Base-by-base conservation (phyloP, 2,113 vertebrate species). In the Conger conger region DNA sequence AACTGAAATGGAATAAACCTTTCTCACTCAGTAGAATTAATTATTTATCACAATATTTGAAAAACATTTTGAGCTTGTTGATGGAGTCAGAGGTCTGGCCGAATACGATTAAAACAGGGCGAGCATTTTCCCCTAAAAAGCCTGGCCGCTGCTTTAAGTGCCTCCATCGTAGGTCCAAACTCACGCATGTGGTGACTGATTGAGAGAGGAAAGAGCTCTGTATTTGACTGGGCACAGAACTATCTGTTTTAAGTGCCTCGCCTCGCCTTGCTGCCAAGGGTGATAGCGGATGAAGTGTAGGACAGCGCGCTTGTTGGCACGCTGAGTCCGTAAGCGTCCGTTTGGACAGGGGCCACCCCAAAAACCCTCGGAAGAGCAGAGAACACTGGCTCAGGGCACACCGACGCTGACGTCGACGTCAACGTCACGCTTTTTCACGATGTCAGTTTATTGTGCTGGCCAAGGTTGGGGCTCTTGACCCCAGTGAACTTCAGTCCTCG, bases 141-240 rank as follows among this genome's bases (percentile, higher is more conserved):
- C 40, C 40, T 42, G 5, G 18, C 54, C 16, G 54, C 54, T 57
- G 54, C 15, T 20, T 57, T 57, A 57, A 20, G 54, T 68, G 60
- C n/a, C 60, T n/a, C 60, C 60, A 3, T n/a, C 15, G 90, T 91
- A 92, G 90, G 92, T 94, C 92, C 93, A 94, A 93, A 94, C 93
- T 94, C 90, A 90, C 89, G 90, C 90, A 92, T 88, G 91, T 86
- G 92, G 92, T 94, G 92, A 95, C 93, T 94, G 94, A 95, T 95
- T 94, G 93, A 90, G 92, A 91, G 87, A 92, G 85, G 93, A 94
- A 95, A 93, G 92, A 94, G 94, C 92, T 92, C 91, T 94, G 95
- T 95, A 95, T 95, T 95, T 94, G 94, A 95, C 94, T 93, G 93
- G 91, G 91, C 91, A 94, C 94, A 95, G 93, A 95, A 95, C 95